These are phyloP conservation scores for Pollimyrus isidori DNA, from an alignment of 2,113 vertebrate species.

Conservation along the genomic window DNA sequence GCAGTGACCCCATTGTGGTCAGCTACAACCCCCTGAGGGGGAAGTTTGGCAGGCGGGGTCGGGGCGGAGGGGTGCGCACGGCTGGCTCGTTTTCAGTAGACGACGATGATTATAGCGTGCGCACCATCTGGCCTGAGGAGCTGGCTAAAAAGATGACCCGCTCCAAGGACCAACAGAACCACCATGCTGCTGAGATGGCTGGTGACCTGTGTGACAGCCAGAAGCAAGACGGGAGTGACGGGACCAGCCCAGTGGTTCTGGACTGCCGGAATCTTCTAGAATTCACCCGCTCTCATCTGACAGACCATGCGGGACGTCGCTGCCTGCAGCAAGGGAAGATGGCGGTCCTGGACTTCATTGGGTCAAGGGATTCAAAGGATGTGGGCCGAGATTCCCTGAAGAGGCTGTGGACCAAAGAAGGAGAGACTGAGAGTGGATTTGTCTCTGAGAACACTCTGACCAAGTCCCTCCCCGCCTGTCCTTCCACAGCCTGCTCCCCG, in stretches of 20 bases:
- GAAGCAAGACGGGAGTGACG: constrained; percentile 43
- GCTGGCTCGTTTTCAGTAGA: constrained; percentile 46
- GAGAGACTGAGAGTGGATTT: constrained; percentile 44
- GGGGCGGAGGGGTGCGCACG: constrained; percentile 37
- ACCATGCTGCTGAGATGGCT: constrained; percentile 37
- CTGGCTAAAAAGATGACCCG: constrained; percentile 68
- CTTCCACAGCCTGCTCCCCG: constrained; percentile 49
- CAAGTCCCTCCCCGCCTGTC: constrained; percentile 45
- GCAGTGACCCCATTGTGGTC: constrained; percentile 77
- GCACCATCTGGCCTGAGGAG: constrained; percentile 74
- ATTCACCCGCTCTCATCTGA: constrained; percentile 54
- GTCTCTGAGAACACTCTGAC: constrained; percentile 44
- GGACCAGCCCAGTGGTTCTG: constrained; percentile 52
- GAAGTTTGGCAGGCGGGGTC: constrained; percentile 48
- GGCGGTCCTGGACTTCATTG: constrained; percentile 65
- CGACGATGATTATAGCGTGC: constrained; percentile 67
- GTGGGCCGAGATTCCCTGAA: constrained; percentile 57
- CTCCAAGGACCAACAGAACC: constrained; percentile 54
- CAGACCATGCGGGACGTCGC: constrained; percentile 54
- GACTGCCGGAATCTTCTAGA: constrained; percentile 69
- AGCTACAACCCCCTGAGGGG: constrained; percentile 64
- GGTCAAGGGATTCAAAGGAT: constrained; percentile 39
- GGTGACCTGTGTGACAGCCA: constrained; percentile 37
- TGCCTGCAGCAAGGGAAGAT: constrained; percentile 65
- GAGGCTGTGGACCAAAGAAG: constrained; percentile 56